These are phyloP conservation scores for Rotaria macrura DNA, from an alignment of 2,888 invertebrate genomes.

Conservation along the genomic window DNA sequence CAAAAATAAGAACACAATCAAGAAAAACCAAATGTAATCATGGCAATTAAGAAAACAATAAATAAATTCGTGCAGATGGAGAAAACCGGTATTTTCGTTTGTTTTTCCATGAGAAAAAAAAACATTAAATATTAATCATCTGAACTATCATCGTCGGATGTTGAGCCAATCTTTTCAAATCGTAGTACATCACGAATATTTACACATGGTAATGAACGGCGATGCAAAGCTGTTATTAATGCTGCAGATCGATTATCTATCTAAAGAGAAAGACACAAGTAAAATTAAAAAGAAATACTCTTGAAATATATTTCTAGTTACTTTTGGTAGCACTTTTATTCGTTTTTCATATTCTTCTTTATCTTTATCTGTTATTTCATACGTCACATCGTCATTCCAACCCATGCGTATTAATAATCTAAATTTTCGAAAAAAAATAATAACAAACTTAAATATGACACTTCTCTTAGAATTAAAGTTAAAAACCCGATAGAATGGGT, in stretches of 20 bases:
- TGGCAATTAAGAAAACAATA: neutral
- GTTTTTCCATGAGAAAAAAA: neutral
- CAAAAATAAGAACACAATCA: neutral
- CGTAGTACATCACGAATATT: neutral
- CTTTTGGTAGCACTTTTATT: neutral
- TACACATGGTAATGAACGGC: neutral
- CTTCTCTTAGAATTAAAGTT: too few species aligned
- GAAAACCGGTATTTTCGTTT: neutral
- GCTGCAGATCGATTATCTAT: neutral
- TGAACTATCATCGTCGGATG: neutral
- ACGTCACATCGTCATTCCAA: neutral
- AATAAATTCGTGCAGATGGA: neutral
- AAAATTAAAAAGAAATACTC: too few species aligned
- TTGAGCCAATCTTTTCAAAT: neutral
- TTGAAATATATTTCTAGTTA: neutral
- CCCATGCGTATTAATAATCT: conserved; percentile 19
- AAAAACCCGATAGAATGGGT: too few species aligned
- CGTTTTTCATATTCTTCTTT: conserved; percentile 18
- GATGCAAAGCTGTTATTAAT: neutral
- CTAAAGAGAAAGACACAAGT: neutral
- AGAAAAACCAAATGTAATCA: too few species aligned
- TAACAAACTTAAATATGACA: neutral
- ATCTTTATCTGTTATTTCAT: conserved; percentile 4
- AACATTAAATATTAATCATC: neutral
- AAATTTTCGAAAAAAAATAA: neutral